Evolutionary conservation across 2,113 vertebrate species (phyloP), one percentile per base, ranked within the genome.

Genomic region (Archilochus colubris): DNA sequence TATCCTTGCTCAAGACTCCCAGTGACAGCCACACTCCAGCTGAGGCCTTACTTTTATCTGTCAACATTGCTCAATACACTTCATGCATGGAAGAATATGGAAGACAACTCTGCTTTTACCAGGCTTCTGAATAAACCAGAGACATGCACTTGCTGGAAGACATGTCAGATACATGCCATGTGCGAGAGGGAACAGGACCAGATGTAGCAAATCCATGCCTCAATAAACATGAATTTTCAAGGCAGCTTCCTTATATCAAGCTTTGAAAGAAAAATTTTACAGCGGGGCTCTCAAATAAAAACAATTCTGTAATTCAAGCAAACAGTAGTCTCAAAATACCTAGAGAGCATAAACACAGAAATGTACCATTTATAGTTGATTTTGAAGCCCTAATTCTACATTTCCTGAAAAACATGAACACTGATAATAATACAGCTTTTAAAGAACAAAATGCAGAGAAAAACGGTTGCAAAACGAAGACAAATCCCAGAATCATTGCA

Each of bases 351-450:
- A 91, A 88, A 46, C 40, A 57, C 0, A 84, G 61, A 61, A 68
- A 30, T 0, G 0, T 23, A 48, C 17, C 33, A 9, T 5, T 84
- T 9, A 69, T 5, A 8, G 38, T 19, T 80, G 3, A 36, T 70
- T 74, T 16, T 31, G 69, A 84, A 38, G 63, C 12, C 24, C 18
- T 74, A 54, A 48, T 59, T 83, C 66, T 57, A 36, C 67, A 27
- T 22, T 72, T 23, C 28, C 28, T 23, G 31, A 63, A 88, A 90
- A 18, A 12, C 14, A 21, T 25, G 43, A 90, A 33, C 22, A 18
- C 6, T 22, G 64, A 53, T 25, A 77, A 72, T 36, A 23, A 73
- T 78, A 16, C 3, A 72, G 51, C 12, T 69, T 81, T 30, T 50
- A 55, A 55, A 69, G 70, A 77, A 80, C 70, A 91, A 55, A 43